Evolutionary conservation across 1,140 invertebrate species (phyloP).

Genomic region (Ostrea denselamellosa): DNA sequence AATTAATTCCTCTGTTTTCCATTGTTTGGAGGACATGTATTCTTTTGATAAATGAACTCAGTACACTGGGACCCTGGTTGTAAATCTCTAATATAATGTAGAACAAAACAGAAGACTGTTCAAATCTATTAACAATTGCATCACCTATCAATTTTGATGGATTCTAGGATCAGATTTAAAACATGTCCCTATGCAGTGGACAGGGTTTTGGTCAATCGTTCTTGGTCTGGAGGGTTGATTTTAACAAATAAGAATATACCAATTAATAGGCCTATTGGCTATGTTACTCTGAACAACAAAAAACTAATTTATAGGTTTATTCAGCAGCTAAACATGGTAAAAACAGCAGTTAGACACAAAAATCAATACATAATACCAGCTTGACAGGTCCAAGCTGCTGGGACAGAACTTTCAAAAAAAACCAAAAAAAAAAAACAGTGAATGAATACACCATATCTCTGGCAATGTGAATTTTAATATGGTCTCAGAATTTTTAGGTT

Average conservation of each 20-base stretch:
- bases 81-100: conserved; percentile 37
- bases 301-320: conserved; percentile 17
- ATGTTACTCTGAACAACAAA: neutral
- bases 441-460: too few relatives aligned
- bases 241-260: conserved; percentile 31
- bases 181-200: neutral
- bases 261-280: conserved; percentile 18
- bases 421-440: too few relatives aligned
- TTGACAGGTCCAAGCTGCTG: neutral
- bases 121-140: conserved; percentile 38
- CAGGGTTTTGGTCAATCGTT: conserved; percentile 27
- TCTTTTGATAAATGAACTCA: conserved; percentile 37
- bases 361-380: conserved; percentile 25
- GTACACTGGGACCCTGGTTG: neutral
- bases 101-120: conserved; percentile 28
- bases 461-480: too few relatives aligned
- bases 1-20: conserved; percentile 21
- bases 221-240: conserved; percentile 14
- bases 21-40: conserved; percentile 32
- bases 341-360: neutral
- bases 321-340: neutral
- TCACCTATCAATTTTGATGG: conserved; percentile 42
- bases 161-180: conserved; percentile 3
- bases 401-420: neutral
- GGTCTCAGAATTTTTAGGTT: too few relatives aligned